A percentile compares a stretch with the other conserved stretches of the same genome.
Evolutionary conservation across 92 coral and sea anemone species (phyloP).

Genomic region (Parazoanthus atlanticus): DNA sequence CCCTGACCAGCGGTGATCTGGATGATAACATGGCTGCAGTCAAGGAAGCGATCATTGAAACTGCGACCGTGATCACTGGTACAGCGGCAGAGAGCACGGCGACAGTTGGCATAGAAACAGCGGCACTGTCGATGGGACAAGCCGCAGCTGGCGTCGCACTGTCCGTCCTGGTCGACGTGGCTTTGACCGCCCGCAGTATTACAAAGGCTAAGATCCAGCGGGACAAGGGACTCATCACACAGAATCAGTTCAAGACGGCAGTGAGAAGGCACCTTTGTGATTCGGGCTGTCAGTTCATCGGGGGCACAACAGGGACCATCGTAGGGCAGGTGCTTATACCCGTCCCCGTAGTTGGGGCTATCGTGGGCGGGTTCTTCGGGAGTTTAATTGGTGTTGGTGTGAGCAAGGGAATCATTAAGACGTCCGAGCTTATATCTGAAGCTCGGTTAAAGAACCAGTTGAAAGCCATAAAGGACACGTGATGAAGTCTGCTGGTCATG

Average conservation of each 20-base stretch:
- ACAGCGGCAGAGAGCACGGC: conserved; percentile 99
- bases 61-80: conserved; percentile 94
- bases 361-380: conserved; percentile 97
- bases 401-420: conserved; percentile 95
- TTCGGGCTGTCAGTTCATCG: conserved; percentile 96
- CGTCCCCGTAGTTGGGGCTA: conserved; percentile 99
- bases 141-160: conserved; percentile 98
- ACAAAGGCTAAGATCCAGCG: conserved; percentile 91
- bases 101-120: conserved; percentile 99
- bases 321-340: conserved; percentile 99
- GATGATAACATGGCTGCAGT: conserved; percentile 66
- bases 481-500: not conserved
- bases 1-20: conserved; percentile 62
- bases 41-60: conserved; percentile 87
- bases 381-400: conserved; percentile 95
- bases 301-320: conserved; percentile 98
- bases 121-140: conserved; percentile 96
- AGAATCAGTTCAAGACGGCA: conserved; percentile 82
- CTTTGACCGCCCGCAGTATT: conserved; percentile 90
- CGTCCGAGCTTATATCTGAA: conserved; percentile 84
- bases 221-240: conserved; percentile 84
- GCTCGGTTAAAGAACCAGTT: conserved; percentile 58
- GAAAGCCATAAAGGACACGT: conserved; percentile 40
- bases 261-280: conserved; percentile 88
- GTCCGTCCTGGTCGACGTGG: conserved; percentile 92